phyloP scores from a whole-genome alignment of 2,888 invertebrate species.

The Mayetiola destructor region DNA sequence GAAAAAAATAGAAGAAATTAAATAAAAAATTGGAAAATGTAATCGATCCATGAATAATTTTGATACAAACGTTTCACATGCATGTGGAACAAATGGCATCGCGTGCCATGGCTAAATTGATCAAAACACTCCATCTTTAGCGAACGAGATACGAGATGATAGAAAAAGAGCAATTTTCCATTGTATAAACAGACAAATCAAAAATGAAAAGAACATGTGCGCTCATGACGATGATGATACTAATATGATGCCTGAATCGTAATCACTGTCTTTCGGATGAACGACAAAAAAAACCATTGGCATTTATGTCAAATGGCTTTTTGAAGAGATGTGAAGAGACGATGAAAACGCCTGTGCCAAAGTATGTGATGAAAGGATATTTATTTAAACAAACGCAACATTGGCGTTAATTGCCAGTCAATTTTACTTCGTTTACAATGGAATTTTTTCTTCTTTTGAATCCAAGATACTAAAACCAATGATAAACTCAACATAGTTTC shows the following conservation, averaged over 20 bases:
- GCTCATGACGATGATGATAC: background rate
- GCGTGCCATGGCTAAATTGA: conserved; percentile 9
- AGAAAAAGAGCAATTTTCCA: conserved; percentile 7
- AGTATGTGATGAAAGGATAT: conserved; percentile 13
- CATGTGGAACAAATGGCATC: conserved; percentile 10
- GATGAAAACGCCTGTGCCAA: conserved; percentile 9
- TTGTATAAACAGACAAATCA: background rate
- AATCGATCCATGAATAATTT: background rate
- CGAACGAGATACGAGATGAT: no score
- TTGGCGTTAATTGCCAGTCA: conserved; percentile 11
- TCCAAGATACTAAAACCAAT: no score
- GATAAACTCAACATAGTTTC: no score
- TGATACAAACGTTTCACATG: no score
- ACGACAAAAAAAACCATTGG: background rate
- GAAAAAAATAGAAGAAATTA: no score
- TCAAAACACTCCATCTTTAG: conserved; percentile 2
- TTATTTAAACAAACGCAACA: conserved; percentile 10
- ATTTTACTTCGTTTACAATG: no score
- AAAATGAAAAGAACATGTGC: background rate
- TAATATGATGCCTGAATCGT: background rate
- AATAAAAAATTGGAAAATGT: background rate
- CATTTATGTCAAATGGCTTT: conserved; percentile 10
- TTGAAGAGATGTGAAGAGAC: conserved; percentile 3
- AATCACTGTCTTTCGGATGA: background rate
- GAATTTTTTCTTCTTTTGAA: no score